Conservation (phyloP, 2,113 vertebrate genomes). For the Atractosteus spatula region DNA sequence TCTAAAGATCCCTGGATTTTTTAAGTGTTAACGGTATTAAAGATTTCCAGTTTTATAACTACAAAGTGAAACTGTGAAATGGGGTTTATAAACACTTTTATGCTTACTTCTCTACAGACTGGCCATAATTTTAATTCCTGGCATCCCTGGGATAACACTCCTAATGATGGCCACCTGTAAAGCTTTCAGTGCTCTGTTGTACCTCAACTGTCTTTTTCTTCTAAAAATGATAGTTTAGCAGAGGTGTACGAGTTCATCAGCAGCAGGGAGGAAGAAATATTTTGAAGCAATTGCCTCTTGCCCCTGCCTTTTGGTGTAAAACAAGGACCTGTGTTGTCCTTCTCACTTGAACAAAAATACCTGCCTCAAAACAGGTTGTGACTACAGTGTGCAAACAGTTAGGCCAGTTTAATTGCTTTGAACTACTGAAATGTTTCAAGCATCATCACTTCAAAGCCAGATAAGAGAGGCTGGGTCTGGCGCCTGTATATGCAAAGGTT, state of each 20-base stretch:
- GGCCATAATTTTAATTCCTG: too few relatives aligned
- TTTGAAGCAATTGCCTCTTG: conserved; percentile 6
- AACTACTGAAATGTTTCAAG: conserved; percentile 1
- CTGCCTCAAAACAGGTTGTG: not conserved
- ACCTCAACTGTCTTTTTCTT: not conserved
- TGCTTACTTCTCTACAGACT: too few relatives aligned
- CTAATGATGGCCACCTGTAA: conserved; percentile 10
- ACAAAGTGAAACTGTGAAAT: too few relatives aligned
- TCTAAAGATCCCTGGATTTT: too few relatives aligned
- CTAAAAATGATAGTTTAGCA: not conserved
- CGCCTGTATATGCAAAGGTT: not conserved
- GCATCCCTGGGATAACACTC: not conserved
- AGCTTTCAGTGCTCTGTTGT: not conserved
- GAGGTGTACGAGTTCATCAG: not conserved
- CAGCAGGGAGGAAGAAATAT: conserved; percentile 1
- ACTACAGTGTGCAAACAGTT: not conserved
- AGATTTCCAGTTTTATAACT: too few relatives aligned
- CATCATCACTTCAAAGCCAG: not conserved
- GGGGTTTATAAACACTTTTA: too few relatives aligned
- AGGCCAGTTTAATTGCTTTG: not conserved
- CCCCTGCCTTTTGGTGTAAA: not conserved
- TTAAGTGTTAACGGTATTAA: too few relatives aligned
- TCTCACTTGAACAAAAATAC: not conserved
- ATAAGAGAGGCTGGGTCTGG: not conserved
- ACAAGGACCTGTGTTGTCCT: not conserved